Conservation (phyloP, 2,888 invertebrate species). For the Anthophora plumipes region DNA sequence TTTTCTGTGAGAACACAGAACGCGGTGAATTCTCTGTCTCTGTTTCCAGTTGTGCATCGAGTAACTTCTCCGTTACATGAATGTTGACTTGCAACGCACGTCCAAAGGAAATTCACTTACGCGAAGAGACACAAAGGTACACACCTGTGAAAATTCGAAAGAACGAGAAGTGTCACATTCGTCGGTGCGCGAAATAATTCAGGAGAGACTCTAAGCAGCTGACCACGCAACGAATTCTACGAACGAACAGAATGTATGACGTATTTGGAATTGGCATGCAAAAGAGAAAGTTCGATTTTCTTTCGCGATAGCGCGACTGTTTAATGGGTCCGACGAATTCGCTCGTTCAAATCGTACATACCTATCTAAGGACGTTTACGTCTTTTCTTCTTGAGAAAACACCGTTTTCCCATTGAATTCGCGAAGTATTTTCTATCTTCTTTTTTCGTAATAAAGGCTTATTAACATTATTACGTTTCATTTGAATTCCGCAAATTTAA, state of each 20-base stretch:
- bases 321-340: slow-evolving; percentile 12
- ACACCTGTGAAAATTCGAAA: neutral
- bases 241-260: slow-evolving; percentile 1
- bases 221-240: slow-evolving; percentile 25
- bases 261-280: slow-evolving; percentile 5
- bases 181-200: neutral
- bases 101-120: too few species aligned
- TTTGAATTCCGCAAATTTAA: neutral
- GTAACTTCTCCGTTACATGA: neutral
- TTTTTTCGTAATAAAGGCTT: neutral
- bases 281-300: slow-evolving; percentile 38
- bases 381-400: neutral
- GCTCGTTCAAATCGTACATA: neutral
- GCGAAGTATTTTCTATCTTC: neutral
- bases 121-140: too few species aligned
- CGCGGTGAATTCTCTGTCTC: neutral
- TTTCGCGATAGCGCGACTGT: neutral
- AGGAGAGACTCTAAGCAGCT: neutral
- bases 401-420: neutral
- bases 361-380: too few species aligned
- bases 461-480: neutral
- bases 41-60: neutral
- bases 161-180: neutral
- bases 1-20: neutral
- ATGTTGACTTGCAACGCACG: too few species aligned